Conservation (phyloP, 2,113 vertebrate species). For the Apodemus sylvaticus region DNA sequence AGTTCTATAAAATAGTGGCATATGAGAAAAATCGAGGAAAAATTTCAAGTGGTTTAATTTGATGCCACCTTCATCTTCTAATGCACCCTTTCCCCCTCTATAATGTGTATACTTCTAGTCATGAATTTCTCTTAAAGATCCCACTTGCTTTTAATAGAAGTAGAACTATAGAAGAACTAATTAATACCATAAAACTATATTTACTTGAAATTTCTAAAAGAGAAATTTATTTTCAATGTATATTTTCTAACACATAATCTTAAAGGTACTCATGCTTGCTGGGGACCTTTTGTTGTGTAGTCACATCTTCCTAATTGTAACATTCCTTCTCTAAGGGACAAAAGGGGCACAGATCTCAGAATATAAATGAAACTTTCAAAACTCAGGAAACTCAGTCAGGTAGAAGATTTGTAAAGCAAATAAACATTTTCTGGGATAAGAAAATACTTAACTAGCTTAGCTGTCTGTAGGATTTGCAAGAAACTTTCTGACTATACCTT, state of each 20-base stretch:
- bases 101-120: neutral
- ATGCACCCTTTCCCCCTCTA: neutral
- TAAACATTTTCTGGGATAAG: neutral
- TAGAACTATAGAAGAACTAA: too few species aligned
- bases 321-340: neutral
- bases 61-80: neutral
- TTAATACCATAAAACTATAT: neutral
- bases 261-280: neutral
- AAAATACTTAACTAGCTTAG: neutral
- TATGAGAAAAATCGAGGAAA: constrained; percentile 20
- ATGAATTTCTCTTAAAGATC: neutral
- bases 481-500: neutral
- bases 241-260: neutral
- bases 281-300: neutral
- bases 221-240: neutral
- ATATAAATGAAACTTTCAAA: neutral
- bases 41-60: neutral
- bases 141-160: neutral
- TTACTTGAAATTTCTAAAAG: constrained; percentile 8
- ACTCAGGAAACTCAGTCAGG: neutral
- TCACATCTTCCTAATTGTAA: neutral
- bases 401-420: neutral
- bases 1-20: neutral
- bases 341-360: neutral
- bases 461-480: too few species aligned